Conservation (phyloP, 92 coral and sea anemone species). For the Meandrina meandrites region DNA sequence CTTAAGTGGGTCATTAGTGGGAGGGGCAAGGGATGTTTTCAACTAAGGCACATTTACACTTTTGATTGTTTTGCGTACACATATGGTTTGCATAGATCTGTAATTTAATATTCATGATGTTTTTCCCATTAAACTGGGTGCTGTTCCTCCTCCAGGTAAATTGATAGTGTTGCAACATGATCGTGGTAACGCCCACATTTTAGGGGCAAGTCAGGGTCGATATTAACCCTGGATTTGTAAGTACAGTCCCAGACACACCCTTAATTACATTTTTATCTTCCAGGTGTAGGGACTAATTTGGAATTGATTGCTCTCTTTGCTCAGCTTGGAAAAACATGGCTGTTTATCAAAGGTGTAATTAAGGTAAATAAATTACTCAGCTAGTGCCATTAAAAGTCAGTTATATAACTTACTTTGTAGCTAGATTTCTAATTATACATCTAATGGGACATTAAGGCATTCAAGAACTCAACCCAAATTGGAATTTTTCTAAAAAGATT, state of each 20-base stretch:
- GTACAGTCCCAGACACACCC: constrained; percentile 7
- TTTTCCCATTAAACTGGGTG: constrained; percentile 16
- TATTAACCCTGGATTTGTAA: constrained; percentile 9
- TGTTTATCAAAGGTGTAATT: constrained; percentile 10
- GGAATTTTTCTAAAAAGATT: neutral
- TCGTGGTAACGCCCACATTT: neutral
- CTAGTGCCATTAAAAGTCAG: constrained; percentile 15
- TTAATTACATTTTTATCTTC: constrained; percentile 37
- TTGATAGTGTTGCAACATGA: constrained; percentile 5
- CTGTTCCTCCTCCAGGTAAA: neutral
- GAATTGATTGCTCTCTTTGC: constrained; percentile 42
- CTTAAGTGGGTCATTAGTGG: constrained; percentile 22
- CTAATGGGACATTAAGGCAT: neutral
- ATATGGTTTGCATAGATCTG: constrained; percentile 13
- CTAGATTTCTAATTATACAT: neutral
- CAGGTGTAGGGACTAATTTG: constrained; percentile 32
- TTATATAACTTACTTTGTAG: neutral
- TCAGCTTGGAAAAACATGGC: constrained; percentile 33
- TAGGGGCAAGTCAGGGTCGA: neutral
- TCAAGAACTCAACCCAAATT: neutral
- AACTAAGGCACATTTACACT: constrained; percentile 39
- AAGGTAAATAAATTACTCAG: constrained; percentile 19
- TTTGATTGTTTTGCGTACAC: constrained; percentile 24
- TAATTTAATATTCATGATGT: constrained; percentile 30
- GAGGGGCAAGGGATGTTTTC: constrained; percentile 8